These are phyloP conservation scores for Cosmopolites sordidus DNA, from an alignment of 2,888 invertebrate genomes.

Conservation along the genomic window DNA sequence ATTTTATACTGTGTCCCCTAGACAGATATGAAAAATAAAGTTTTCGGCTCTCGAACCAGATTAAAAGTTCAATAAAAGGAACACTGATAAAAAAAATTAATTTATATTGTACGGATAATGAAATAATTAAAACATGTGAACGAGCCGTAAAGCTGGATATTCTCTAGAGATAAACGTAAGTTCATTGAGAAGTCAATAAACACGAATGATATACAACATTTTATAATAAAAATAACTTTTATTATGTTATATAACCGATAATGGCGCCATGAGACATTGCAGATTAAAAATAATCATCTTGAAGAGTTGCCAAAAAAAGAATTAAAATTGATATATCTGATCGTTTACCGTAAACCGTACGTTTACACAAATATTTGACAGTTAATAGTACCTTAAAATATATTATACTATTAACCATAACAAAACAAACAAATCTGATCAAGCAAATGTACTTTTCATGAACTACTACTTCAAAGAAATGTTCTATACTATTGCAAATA, in stretches of 20 bases:
- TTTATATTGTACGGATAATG: too few species aligned
- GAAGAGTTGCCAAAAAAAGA: constrained; percentile 9
- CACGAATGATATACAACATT: constrained; percentile 12
- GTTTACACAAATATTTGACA: background rate
- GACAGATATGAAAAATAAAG: background rate
- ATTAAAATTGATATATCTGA: background rate
- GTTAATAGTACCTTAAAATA: background rate
- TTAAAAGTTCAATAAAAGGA: too few species aligned
- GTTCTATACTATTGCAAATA: too few species aligned
- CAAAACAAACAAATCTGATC: background rate
- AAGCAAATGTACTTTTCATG: too few species aligned
- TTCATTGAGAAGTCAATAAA: constrained; percentile 24
- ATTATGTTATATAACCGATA: constrained; percentile 15
- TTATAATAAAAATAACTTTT: constrained; percentile 18
- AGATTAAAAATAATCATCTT: constrained; percentile 13
- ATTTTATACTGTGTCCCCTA: too few species aligned
- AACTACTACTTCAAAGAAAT: too few species aligned
- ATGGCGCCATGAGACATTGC: constrained; percentile 5
- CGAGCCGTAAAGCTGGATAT: too few species aligned
- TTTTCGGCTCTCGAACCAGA: background rate
- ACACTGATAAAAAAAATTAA: too few species aligned
- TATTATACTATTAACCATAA: background rate
- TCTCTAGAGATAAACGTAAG: constrained; percentile 13
- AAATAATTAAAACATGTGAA: too few species aligned
- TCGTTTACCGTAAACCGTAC: background rate